Percentiles rank a stretch among this genome's conserved stretches.
Evolutionary conservation across 2,888 invertebrate genomes (phyloP).

Genomic region (Clusia tigrina): DNA sequence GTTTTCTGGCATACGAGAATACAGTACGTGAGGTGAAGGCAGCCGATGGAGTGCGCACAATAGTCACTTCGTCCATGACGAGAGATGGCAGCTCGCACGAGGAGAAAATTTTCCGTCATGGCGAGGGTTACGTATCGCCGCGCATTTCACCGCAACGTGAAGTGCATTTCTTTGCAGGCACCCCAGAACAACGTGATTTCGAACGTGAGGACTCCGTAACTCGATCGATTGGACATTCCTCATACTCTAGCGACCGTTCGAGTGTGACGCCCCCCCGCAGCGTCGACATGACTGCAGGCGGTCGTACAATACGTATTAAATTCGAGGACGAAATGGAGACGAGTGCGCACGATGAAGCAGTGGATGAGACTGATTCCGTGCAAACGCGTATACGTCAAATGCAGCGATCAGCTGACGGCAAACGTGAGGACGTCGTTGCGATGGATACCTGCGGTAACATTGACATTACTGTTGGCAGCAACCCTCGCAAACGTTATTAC

Average conservation of each 20-base stretch:
- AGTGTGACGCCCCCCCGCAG: constrained; percentile 54
- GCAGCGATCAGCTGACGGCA: constrained; percentile 20
- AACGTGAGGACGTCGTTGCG: constrained; percentile 38
- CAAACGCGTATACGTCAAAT: constrained; percentile 47
- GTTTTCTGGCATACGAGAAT: constrained; percentile 77
- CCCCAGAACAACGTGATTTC: constrained; percentile 36
- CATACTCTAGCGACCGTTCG: constrained; percentile 48
- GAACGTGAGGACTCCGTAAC: constrained; percentile 41
- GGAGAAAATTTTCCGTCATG: constrained; percentile 58
- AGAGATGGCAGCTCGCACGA: constrained; percentile 55
- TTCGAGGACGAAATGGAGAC: constrained; percentile 49
- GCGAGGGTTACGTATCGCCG: constrained; percentile 57
- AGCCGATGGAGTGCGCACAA: constrained; percentile 58
- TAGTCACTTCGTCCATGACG: constrained; percentile 60
- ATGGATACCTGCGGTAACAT: constrained; percentile 56
- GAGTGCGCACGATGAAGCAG: constrained; percentile 35
- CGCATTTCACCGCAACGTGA: constrained; percentile 46
- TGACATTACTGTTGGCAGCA: constrained; percentile 60
- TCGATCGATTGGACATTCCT: constrained; percentile 44
- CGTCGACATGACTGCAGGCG: constrained; percentile 58
- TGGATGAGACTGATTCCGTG: constrained; percentile 52
- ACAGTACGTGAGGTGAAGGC: constrained; percentile 68
- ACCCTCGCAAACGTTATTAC: constrained; percentile 51
- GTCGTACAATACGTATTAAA: constrained; percentile 56
- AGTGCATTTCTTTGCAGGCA: constrained; percentile 41